phyloP scores from a whole-genome alignment of 2,888 invertebrate genomes.

The Plebejus argus region DNA sequence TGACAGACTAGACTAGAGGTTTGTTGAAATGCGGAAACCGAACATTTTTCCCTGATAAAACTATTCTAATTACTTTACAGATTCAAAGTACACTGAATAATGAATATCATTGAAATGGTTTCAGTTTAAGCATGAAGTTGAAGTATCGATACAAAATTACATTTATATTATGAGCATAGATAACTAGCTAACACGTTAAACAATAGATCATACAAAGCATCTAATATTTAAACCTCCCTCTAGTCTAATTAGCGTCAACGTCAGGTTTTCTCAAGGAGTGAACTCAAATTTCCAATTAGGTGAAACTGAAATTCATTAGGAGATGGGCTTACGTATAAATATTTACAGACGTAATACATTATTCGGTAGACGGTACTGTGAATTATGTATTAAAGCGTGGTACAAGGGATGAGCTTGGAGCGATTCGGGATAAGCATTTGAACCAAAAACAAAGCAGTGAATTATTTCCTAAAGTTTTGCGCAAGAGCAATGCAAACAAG shows the following conservation, averaged over 20 bases:
- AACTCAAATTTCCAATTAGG: conserved; percentile 25
- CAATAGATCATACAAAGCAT: background rate
- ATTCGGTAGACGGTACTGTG: conserved; percentile 55
- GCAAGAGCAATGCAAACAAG: too few species aligned
- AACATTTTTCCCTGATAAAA: too few species aligned
- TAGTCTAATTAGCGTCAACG: conserved; percentile 14
- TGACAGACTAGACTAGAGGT: too few species aligned
- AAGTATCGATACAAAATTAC: background rate
- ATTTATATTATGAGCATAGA: background rate
- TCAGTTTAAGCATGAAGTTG: too few species aligned
- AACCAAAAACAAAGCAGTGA: background rate
- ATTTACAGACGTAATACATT: conserved; percentile 69
- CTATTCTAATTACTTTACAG: too few species aligned
- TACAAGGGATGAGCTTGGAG: conserved; percentile 35
- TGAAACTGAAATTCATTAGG: conserved; percentile 59
- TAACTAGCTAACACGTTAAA: background rate
- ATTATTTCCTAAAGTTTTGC: too few species aligned
- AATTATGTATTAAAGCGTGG: conserved; percentile 59
- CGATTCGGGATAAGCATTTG: background rate
- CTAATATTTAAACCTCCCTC: background rate
- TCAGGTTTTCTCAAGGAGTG: conserved; percentile 12
- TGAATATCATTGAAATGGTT: too few species aligned
- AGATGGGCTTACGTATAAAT: conserved; percentile 63
- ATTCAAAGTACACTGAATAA: too few species aligned
- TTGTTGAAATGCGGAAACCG: too few species aligned